Evolutionary conservation across 2,113 vertebrate genomes (phyloP), one percentile per base, ranked within the genome.

Genomic region (Ictalurus furcatus): DNA sequence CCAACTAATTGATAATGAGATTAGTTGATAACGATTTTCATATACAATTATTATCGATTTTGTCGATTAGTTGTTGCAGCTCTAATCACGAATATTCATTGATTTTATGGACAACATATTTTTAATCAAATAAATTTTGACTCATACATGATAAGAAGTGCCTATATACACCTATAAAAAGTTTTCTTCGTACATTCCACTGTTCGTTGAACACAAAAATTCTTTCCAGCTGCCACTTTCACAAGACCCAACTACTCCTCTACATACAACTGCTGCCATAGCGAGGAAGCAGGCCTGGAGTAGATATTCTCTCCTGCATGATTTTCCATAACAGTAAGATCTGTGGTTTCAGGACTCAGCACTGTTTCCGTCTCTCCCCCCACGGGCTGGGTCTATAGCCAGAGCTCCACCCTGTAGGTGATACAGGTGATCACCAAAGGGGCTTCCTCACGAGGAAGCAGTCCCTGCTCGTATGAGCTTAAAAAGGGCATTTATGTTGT

Each of bases 401-500:
- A 73, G 37, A 84, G 40, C 48, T 85, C 65, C 30, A 63, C 34
- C 44, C 34, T 86, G 56, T 80, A 90, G 37, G 21, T 48, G 2
- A 76, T 48, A 34, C 13, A 21, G 54, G 6, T 54, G 37, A 67
- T 37, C 71, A 37, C 23, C 7, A 37, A 48, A 87, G 58, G 80
- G 80, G 59, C 61, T 34, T 86, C 34, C 86, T 95, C 95, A 98
- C 4, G 96, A 97, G 1, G 97, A 95, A 0, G 97, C 95, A 3
- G 97, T 96, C 25, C 98, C 98, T n/a, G 96, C 96, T 58, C 96
- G 95, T 97, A 99, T 99, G 91, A 99, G 96, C 94, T 96, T 97
- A 93, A 99, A 97, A 34, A 99, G 95, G 0, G 94, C 94, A 88
- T 96, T 98, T 90, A 99, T 92, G 71, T 98, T 99, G 92, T 97